Evolutionary conservation across 2,888 invertebrate genomes (phyloP), one percentile per base, ranked within the genome.

Genomic region (Limenitis camilla): DNA sequence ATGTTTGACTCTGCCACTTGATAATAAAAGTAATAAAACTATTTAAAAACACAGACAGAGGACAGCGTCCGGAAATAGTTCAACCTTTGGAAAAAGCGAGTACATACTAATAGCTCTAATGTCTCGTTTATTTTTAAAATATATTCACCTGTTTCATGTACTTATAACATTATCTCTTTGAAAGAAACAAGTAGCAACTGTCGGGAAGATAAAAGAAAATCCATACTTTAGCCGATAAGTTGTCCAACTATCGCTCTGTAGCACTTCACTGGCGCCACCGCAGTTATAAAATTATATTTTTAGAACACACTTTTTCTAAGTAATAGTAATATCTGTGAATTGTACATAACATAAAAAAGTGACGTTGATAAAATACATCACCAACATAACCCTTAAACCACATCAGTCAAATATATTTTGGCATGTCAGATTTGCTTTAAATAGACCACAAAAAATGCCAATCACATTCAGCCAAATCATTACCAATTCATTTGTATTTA

Each of bases 401-500:
- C 32, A 43, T 39, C 19, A n/a, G 27, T 46, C n/a, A 41, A 10
- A 28, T 8, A 49, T 35, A n/a, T 32, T 8, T 30, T 11, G 36
- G 8, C 9, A 27, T 36, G 28, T 40, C 39, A 56, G n/a, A 49
- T 46, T 38, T 28, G 7, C 39, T 44, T n/a, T 43, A 42, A 48
- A 48, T 61, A 63, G 63, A 52, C 50, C 61, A 55, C 53, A 56
- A 56, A 59, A 45, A 63, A 60, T 62, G 63, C 63, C 67, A 68
- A 67, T 68, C 63, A 62, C 52, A 59, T 62, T 58, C 59, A 64
- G 59, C 64, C 55, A 59, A 63, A 61, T 67, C 64, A 68, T 64
- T 62, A 63, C 64, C 55, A 59, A 69, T 64, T 65, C 61, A 68
- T 71, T 71, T 67, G 59, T 65, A 70, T 66, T 72, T 72, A 64